Evolutionary conservation across 2,113 vertebrate genomes (phyloP), one percentile per base, ranked within the genome.

Genomic region (Hyperoodon ampullatus): DNA sequence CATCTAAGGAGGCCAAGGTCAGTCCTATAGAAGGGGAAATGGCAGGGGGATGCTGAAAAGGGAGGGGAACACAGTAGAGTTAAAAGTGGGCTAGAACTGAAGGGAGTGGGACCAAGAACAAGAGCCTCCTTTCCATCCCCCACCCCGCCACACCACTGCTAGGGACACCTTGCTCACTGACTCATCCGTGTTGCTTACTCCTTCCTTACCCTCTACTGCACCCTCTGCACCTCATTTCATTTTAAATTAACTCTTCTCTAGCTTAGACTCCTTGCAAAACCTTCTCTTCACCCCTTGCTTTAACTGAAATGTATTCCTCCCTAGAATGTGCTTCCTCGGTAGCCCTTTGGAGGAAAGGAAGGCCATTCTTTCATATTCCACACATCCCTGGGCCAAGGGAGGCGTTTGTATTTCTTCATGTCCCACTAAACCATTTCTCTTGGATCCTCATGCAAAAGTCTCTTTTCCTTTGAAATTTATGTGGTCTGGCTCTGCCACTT

Each of bases 391-490:
- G 35, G 61, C 81, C 70, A 70, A 74, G 19, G 63, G 75, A 83
- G n/a, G 42, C n/a, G 13, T 95, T 93, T 72, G 39, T 92, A 23
- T 94, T 87, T 93, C 61, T 84, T 93, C 30, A 61, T 47, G 39
- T 85, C 55, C 12, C 33, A 86, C 75, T 23, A 53, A 82, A 35
- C 74, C 81, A 78, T 96, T 78, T 70, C 68, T 96, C 53, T 82
- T 92, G 74, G 61, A 94, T 71, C 44, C 28, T 78, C 35, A 53
- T 87, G 35, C 26, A 53, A 72, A 95, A 58, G 42, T 87, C 39
- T 90, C 26, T 92, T 75, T 95, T 95, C 71, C 58, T 92, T 85
- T 92, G 90, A 92, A 60, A 85, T 81, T 24, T 91, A 81, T 94
- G 78, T 18, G 60, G 30, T 94, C 66, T 77, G 75, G 28, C 66